A percentile compares a stretch with the other conserved stretches of the same genome.
These are phyloP conservation scores for Noctilio leporinus DNA, from an alignment of 2,113 vertebrate genomes.

Conservation along the genomic window DNA sequence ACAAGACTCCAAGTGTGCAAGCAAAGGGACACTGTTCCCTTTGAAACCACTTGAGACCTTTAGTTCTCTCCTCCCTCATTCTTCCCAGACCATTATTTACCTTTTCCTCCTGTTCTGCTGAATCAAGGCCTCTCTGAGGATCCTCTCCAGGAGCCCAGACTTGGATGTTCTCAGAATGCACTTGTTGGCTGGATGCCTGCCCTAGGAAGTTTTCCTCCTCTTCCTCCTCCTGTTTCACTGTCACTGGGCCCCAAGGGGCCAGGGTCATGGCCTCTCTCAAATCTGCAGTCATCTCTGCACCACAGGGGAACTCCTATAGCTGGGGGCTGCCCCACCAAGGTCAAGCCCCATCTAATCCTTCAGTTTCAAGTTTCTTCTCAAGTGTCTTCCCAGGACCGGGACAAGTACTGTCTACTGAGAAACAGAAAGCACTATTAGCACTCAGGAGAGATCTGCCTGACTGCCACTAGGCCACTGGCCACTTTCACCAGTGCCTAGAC, in stretches of 20 bases:
- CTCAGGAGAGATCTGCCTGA: background rate
- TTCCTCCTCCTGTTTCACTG: conserved; percentile 62
- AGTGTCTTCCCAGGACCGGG: background rate
- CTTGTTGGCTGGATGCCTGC: background rate
- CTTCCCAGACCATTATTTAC: background rate
- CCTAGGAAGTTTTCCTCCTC: background rate
- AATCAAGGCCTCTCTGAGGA: background rate
- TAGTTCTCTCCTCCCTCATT: background rate
- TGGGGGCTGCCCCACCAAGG: background rate
- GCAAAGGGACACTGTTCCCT: background rate
- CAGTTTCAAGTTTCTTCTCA: background rate
- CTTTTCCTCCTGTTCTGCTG: conserved; percentile 40
- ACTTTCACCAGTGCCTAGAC: background rate
- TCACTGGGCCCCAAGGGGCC: conserved; percentile 38
- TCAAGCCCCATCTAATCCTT: conserved; percentile 58
- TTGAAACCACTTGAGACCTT: background rate
- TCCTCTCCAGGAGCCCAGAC: background rate
- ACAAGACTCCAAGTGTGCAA: background rate
- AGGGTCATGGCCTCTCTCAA: conserved; percentile 26
- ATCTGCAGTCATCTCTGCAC: conserved; percentile 42
- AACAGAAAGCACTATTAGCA: conserved; percentile 15
- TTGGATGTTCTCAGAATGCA: background rate
- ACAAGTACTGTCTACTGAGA: background rate
- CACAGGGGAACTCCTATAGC: background rate
- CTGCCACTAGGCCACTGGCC: background rate